Evolutionary conservation across 2,113 vertebrate species (phyloP).

Genomic region (Meles meles): DNA sequence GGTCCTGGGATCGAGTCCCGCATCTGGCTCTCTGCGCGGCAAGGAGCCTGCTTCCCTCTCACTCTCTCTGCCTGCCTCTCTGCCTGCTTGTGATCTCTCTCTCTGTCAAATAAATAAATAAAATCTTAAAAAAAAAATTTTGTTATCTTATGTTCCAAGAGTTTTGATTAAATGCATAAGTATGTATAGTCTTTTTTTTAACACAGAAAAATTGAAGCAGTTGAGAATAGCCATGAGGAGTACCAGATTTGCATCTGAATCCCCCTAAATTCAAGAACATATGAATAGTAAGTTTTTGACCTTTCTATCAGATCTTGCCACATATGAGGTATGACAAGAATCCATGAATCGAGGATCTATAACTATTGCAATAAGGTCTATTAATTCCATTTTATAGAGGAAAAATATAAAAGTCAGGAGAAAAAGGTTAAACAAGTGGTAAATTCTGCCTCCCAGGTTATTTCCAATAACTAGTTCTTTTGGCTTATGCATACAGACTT

Average conservation of each 20-base stretch:
- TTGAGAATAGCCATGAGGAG: neutral
- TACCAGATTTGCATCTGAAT: neutral
- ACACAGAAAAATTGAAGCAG: neutral
- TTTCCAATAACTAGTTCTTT: conserved; percentile 18
- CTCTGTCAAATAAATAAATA: too few species aligned
- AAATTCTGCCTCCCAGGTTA: neutral
- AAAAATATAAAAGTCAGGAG: conserved; percentile 44
- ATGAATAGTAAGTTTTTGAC: neutral
- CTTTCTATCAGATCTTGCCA: neutral
- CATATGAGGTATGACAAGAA: neutral
- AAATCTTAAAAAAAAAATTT: too few species aligned
- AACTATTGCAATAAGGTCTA: neutral
- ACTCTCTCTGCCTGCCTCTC: too few species aligned
- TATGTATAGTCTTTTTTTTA: neutral
- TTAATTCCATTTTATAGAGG: neutral
- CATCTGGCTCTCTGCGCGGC: too few species aligned
- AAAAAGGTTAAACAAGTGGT: conserved; percentile 14
- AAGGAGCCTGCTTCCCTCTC: too few species aligned
- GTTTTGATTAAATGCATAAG: neutral
- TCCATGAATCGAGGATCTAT: neutral
- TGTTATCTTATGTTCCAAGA: neutral
- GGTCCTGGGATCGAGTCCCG: too few species aligned
- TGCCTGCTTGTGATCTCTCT: too few species aligned
- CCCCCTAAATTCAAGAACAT: neutral
- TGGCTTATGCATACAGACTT: neutral